Evolutionary conservation across 2,888 invertebrate species (phyloP), one percentile per base, ranked within the genome.

Genomic region (Chrysomela aeneicollis): DNA sequence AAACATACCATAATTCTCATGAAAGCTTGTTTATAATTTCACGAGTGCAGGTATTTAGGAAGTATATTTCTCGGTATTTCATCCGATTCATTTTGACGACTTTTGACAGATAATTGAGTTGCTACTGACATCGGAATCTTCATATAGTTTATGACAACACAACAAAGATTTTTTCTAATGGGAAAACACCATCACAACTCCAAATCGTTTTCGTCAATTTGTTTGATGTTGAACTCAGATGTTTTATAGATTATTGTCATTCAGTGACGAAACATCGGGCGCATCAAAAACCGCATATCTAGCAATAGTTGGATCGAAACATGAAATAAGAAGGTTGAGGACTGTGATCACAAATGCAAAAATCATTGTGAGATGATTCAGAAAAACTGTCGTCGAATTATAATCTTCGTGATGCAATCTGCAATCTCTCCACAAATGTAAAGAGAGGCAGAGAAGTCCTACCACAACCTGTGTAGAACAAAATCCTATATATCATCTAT

Each of bases 371-470:
- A 87, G 79, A 78, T 92, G 89, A 83, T 92, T 93, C 74, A 93
- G 87, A 77, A 86, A 82, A 75, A 87, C 84, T 1, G 92, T 91
- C 5, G 92, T 91, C 63, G 80, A 80, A 77, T 89, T 87, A 83
- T 90, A 91, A 71, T 88, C 88, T 52, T 88, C 86, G 74, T 88
- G 83, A 80, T 93, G 90, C 78, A 93, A 87, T 69, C 89, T 88
- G 83, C 92, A 92, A 82, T 93, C 93, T 42, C 89, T 86, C 78
- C 92, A 85, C 74, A 93, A 85, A 82, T 92, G 92, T 79, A 92
- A 83, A 0, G 90, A 87, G 55, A 93, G 85, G 70, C 90, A 90
- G 75, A 93, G 85, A 68, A 91, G 76, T 46, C 92, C 92, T 84
- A 93, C 89, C 79, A 88, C 83, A 78, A 93, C 89, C 93, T 93